phyloP scores from a whole-genome alignment of 2,113 vertebrate species.

The Callospermophilus lateralis region DNA sequence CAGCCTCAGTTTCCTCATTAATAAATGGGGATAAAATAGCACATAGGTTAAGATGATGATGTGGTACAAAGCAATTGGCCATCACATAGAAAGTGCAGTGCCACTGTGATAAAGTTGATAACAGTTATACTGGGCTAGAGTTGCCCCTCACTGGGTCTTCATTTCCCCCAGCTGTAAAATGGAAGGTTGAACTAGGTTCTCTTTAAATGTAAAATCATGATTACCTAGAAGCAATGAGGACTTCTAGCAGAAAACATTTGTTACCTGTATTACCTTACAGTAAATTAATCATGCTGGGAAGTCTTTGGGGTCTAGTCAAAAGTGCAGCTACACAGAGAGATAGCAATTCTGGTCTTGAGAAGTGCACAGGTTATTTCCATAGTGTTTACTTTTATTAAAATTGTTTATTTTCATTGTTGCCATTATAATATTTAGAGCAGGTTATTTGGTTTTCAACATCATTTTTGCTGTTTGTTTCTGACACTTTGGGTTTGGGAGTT shows the following conservation, averaged over 20 bases:
- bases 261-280: background rate
- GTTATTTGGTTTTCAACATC: background rate
- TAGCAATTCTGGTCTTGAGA: background rate
- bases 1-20: background rate
- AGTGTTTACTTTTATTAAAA: background rate
- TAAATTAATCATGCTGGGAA: background rate
- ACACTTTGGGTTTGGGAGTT: background rate
- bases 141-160: background rate
- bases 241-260: background rate
- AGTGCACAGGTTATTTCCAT: background rate
- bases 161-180: background rate
- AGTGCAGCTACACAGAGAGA: background rate
- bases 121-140: background rate
- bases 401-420: constrained; percentile 11
- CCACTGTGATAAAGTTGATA: background rate
- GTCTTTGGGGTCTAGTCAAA: background rate
- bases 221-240: too few relatives aligned
- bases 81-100: background rate
- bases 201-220: background rate
- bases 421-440: constrained; percentile 54
- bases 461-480: constrained; percentile 17
- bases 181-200: background rate
- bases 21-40: background rate
- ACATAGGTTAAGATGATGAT: background rate
- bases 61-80: background rate